phyloP scores from a whole-genome alignment of 2,113 vertebrate genomes.

The Xiphophorus couchianus region DNA sequence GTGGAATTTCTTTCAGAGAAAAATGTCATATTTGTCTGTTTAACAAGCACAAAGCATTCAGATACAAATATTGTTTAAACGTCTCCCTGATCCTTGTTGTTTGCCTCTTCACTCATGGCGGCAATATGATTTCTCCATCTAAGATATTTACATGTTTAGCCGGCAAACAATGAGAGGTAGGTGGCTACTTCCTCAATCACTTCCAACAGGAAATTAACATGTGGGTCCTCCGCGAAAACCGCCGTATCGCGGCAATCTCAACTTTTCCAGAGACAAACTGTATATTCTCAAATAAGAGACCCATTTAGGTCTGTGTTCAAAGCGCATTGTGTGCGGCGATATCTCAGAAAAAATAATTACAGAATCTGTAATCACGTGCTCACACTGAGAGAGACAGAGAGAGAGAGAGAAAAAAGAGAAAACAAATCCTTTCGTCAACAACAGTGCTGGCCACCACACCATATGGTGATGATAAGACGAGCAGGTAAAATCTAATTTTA shows the following conservation, averaged over 20 bases:
- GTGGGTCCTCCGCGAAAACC: constrained; percentile 62
- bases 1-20: constrained; percentile 7
- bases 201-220: constrained; percentile 81
- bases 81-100: constrained; percentile 17
- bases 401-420: constrained; percentile 21
- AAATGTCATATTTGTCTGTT: background rate
- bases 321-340: constrained; percentile 21
- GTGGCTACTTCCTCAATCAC: constrained; percentile 79
- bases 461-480: constrained; percentile 76
- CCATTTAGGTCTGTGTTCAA: constrained; percentile 15
- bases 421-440: constrained; percentile 51
- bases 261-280: constrained; percentile 56
- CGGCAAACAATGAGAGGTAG: constrained; percentile 76
- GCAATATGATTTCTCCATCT: constrained; percentile 71
- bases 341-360: constrained; percentile 34
- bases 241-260: constrained; percentile 62
- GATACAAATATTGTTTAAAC: constrained; percentile 18
- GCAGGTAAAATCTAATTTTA: constrained; percentile 84
- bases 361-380: constrained; percentile 27
- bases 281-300: constrained; percentile 27
- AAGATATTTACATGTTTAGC: constrained; percentile 70
- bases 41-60: background rate
- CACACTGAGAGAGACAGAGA: background rate
- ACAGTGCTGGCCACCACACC: constrained; percentile 65
- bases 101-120: constrained; percentile 33